These are phyloP conservation scores for Malurus cyaneus DNA, from an alignment of 2,113 vertebrate genomes.

Conservation along the genomic window DNA sequence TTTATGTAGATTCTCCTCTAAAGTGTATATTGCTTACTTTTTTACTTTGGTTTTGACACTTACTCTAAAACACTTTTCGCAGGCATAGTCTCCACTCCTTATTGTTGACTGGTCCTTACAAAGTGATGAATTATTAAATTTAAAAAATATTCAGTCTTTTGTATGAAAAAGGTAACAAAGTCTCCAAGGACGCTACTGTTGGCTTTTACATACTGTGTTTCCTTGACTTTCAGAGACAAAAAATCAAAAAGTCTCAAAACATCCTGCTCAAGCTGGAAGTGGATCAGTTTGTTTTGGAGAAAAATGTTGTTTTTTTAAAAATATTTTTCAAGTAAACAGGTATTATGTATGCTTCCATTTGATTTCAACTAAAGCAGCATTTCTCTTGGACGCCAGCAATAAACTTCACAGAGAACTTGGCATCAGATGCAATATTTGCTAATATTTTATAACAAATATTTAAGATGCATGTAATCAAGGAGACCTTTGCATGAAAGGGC, in stretches of 20 bases:
- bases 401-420: background rate
- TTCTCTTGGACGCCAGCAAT: background rate
- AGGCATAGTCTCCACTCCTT: background rate
- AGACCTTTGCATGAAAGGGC: background rate
- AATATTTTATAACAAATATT: conserved; percentile 29
- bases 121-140: background rate
- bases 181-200: background rate
- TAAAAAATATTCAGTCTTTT: background rate
- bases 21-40: background rate
- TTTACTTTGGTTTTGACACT: background rate
- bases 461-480: background rate
- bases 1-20: background rate
- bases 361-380: background rate
- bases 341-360: accelerated
- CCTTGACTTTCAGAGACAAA: background rate
- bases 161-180: background rate
- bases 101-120: background rate
- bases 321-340: background rate
- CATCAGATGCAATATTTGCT: background rate
- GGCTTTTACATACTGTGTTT: background rate
- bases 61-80: background rate
- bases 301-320: background rate
- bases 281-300: background rate
- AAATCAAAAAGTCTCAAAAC: background rate
- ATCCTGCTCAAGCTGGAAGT: background rate